Evolutionary conservation across 2,888 invertebrate genomes (phyloP).

Genomic region (Zaprionus bogoriensis): DNA sequence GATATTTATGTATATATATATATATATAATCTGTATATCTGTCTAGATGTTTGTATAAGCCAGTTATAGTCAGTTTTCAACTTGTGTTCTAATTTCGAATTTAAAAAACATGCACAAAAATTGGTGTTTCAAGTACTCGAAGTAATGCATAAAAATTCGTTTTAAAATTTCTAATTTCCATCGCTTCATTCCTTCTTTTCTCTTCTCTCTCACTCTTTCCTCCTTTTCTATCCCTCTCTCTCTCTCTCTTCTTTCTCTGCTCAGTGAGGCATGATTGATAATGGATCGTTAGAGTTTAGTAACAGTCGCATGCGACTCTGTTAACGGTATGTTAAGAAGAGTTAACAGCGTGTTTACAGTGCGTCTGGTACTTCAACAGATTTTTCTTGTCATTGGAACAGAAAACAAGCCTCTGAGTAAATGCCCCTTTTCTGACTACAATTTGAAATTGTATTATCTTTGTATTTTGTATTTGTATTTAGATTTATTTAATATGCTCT

Average conservation of each 20-base stretch:
- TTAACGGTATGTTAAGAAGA: neutral
- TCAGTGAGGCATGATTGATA: neutral
- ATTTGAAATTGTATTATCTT: constrained; percentile 34
- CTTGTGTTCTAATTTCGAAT: constrained; percentile 26
- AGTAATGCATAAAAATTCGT: constrained; percentile 69
- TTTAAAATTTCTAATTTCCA: constrained; percentile 21
- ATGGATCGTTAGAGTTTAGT: neutral
- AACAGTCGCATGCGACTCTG: neutral
- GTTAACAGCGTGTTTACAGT: neutral
- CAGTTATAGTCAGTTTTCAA: constrained; percentile 21
- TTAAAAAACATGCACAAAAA: constrained; percentile 46
- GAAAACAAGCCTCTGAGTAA: neutral
- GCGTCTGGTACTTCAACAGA: neutral
- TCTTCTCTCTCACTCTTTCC: neutral
- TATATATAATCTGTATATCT: constrained; percentile 16
- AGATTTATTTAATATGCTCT: constrained; percentile 48
- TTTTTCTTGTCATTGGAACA: neutral
- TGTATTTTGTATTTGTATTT: constrained; percentile 40
- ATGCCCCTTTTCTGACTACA: constrained; percentile 31
- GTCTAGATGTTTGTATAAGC: constrained; percentile 14
- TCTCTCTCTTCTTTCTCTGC: neutral
- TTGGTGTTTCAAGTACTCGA: constrained; percentile 72
- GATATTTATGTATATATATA: constrained; percentile 33
- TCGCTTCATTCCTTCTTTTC: neutral
- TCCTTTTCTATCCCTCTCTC: neutral